Conservation (phyloP, 2,113 vertebrate genomes). For the Sylvia atricapilla region DNA sequence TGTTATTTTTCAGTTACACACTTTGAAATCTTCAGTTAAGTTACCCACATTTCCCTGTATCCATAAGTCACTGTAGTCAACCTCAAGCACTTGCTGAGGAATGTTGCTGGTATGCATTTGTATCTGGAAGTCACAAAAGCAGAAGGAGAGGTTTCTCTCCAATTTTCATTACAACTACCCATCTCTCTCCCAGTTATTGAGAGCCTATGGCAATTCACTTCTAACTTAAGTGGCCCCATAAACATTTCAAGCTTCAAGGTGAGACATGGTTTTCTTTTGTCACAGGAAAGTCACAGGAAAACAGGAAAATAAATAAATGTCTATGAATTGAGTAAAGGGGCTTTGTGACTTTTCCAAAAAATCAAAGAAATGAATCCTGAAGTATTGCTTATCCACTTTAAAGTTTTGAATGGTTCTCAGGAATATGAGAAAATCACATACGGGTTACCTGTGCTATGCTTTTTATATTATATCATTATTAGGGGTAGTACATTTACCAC, state of each 20-base stretch:
- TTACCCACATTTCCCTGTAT: neutral
- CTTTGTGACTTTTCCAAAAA: neutral
- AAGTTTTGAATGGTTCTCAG: neutral
- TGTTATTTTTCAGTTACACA: neutral
- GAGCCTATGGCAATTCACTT: neutral
- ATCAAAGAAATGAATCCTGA: neutral
- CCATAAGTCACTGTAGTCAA: neutral
- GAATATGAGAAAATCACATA: neutral
- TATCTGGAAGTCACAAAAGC: neutral
- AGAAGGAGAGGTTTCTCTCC: neutral
- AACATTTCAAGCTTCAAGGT: neutral
- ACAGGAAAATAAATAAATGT: neutral
- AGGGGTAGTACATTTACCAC: neutral
- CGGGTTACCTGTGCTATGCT: neutral
- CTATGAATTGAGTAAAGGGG: neutral
- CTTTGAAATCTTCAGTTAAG: neutral
- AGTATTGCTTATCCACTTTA: neutral
- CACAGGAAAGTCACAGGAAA: neutral
- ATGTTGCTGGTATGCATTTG: fast-evolving
- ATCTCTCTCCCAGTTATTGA: neutral
- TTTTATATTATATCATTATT: neutral
- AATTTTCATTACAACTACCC: neutral
- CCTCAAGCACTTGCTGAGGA: neutral
- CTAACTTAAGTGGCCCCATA: neutral
- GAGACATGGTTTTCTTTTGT: neutral